Conservation (phyloP, 1,140 invertebrate genomes). For the Nixonia krombeini region DNA sequence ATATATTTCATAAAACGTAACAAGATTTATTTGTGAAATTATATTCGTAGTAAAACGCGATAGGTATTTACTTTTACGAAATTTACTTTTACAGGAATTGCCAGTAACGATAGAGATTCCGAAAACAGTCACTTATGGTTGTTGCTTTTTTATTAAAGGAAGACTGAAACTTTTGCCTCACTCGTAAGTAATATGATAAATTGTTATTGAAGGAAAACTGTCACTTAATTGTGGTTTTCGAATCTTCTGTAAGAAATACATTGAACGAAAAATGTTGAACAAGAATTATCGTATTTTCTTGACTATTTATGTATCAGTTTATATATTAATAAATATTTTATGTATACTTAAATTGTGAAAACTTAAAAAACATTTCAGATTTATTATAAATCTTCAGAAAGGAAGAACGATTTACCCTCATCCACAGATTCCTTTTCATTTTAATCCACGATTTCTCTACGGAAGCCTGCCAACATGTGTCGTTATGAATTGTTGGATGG, state of each 20-base stretch:
- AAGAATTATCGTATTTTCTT: no score
- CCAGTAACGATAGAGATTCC: constrained; percentile 68
- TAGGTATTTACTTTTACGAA: neutral
- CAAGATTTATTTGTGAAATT: no score
- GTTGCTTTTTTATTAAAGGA: constrained; percentile 73
- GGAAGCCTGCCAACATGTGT: constrained; percentile 59
- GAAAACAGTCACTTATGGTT: constrained; percentile 67
- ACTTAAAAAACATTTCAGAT: constrained; percentile 67
- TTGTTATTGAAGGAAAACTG: no score
- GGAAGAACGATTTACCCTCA: constrained; percentile 76
- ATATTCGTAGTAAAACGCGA: neutral
- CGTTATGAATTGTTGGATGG: constrained; percentile 68
- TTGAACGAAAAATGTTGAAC: no score
- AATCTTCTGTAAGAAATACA: no score
- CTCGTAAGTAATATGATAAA: no score
- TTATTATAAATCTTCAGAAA: constrained; percentile 79
- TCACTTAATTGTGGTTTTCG: no score
- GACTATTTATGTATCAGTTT: no score
- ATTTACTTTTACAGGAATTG: constrained; percentile 55
- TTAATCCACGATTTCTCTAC: constrained; percentile 76
- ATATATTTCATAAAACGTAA: no score
- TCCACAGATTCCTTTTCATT: constrained; percentile 75
- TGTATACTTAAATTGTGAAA: no score
- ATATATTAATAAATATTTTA: no score
- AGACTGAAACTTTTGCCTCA: constrained; percentile 76